Evolutionary conservation across 2,113 vertebrate genomes (phyloP), one percentile per base, ranked within the genome.

Genomic region (Platanista minor): DNA sequence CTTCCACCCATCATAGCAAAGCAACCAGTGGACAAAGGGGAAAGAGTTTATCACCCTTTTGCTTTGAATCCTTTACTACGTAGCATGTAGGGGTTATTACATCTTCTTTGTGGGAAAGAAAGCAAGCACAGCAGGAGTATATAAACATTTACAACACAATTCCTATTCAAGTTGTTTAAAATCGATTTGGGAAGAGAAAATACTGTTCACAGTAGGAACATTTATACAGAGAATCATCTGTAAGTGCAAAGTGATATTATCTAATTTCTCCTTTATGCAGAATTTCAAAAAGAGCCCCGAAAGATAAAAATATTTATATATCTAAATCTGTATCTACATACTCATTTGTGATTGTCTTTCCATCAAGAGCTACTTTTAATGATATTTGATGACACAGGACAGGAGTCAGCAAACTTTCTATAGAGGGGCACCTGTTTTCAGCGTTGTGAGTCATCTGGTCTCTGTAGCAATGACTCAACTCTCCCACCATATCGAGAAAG

Each of bases 111-210:
- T 54, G 71, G 33, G 59, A 75, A 96, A 93, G 77, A 64, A 67
- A 91, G 61, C 13, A 57, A 67, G 57, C 69, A 84, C 29, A 7
- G 75, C 31, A 77, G 54, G 74, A 84, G 86, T 95, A 85, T 43
- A 93, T 85, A 93, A 95, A 92, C 89, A 91, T 75, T 95, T 90
- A 96, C 92, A 93, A 87, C 39, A 61, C 25, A 82, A 85, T 88
- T 97, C 49, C 54, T 93, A 59, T 85, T 97, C n/a, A 74, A 96
- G 72, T 82, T 88, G 33, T 81, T 92, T 88, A 84, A 88, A 81
- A 77, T 92, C 89, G 82, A 84, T 71, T 90, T 90, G 71, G 36
- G 81, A 75, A 96, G 77, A 93, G 69, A 78, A 96, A 89, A 39
- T 62, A 87, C 57, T 91, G 52, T 61, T 91, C 96, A 86, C 57